Evolutionary conservation across 2,113 vertebrate genomes (phyloP).

Genomic region (Tupaia chinensis): DNA sequence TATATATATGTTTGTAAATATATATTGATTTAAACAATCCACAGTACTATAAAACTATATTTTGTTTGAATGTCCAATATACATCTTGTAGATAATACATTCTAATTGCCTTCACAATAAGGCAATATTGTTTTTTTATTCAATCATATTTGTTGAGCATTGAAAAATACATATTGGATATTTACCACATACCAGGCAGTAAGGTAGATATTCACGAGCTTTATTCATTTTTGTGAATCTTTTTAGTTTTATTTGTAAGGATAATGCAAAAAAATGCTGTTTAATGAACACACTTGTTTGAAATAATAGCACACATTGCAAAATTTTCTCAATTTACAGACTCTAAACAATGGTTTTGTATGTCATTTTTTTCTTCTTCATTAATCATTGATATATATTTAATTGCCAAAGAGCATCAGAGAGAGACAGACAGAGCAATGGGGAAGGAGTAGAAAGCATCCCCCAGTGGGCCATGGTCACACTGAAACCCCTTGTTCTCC

Average conservation of each 20-base stretch:
- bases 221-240: neutral
- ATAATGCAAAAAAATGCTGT: neutral
- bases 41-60: neutral
- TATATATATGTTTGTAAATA: neutral
- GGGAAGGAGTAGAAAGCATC: too few relatives aligned
- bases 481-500: too few relatives aligned
- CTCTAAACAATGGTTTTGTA: neutral
- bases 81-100: neutral
- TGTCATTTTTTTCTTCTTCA: neutral
- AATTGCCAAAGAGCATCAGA: too few relatives aligned
- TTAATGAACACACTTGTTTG: neutral
- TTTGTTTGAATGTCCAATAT: neutral
- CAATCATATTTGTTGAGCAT: neutral
- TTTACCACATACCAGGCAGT: neutral
- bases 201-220: neutral
- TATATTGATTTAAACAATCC: neutral
- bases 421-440: too few relatives aligned
- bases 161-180: neutral
- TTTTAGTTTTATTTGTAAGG: neutral
- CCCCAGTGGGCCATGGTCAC: too few relatives aligned
- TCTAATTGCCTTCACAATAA: neutral
- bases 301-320: neutral
- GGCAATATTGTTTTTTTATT: neutral
- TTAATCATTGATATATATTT: too few relatives aligned
- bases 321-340: neutral